Evolutionary conservation across 1,140 invertebrate genomes (phyloP).

Genomic region (Melipona quadrifasciata): DNA sequence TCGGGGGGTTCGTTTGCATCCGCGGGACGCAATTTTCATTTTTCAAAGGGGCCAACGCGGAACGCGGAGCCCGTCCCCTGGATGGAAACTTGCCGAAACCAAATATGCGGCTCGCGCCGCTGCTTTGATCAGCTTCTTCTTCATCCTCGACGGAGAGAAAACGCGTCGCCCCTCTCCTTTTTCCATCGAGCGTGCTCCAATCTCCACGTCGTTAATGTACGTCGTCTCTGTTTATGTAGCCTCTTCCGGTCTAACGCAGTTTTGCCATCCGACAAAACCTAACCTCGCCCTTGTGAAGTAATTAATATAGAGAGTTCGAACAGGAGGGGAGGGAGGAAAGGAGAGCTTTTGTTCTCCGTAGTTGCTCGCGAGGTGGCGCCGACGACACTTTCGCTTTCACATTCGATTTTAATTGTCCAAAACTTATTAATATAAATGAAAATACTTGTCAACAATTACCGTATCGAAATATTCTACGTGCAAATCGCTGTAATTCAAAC

Average conservation of each 20-base stretch:
- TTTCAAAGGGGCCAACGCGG: constrained; percentile 62
- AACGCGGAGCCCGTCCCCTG: constrained; percentile 7
- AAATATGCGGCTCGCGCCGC: constrained; percentile 65
- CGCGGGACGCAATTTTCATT: constrained; percentile 67
- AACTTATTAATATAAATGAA: no score
- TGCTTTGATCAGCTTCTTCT: constrained; percentile 68
- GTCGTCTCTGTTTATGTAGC: constrained; percentile 61
- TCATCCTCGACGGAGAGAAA: neutral
- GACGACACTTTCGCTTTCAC: no score
- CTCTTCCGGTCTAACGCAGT: constrained; percentile 43
- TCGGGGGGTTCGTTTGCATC: constrained; percentile 56
- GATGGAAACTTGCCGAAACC: constrained; percentile 60
- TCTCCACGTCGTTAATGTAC: constrained; percentile 56
- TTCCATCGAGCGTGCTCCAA: constrained; percentile 44
- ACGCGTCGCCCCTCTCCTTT: constrained; percentile 10
- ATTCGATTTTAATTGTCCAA: no score
- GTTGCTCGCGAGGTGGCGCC: neutral
- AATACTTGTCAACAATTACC: no score
- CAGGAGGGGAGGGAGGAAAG: no score
- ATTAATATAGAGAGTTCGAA: constrained; percentile 15
- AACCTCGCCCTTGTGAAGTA: constrained; percentile 3
- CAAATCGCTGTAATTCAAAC: no score
- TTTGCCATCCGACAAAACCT: constrained; percentile 13
- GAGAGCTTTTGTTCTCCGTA: neutral
- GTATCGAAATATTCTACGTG: no score